Evolutionary conservation across 37 sponge, comb jelly and placozoan species (phyloP).

Genomic region (Halichondria panicea): DNA sequence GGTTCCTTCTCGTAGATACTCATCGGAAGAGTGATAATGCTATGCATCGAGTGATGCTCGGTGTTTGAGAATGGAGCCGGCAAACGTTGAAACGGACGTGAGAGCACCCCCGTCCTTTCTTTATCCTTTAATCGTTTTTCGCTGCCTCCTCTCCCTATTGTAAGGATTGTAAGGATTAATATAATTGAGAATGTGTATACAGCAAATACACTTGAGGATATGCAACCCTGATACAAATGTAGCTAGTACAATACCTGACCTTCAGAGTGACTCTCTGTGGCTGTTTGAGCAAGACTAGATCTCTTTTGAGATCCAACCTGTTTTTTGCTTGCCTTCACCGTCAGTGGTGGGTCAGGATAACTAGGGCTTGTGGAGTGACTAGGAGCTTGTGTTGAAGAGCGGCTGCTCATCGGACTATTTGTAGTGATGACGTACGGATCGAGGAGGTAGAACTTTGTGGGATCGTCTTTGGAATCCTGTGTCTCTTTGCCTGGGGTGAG

Average conservation of each 20-base stretch:
- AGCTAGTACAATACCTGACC: no score
- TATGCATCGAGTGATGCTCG: conserved; percentile 48
- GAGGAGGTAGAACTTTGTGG: conserved; percentile 39
- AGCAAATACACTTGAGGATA: no score
- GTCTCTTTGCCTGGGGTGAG: no score
- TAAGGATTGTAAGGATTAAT: not conserved
- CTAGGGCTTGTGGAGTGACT: no score
- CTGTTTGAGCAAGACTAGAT: not conserved
- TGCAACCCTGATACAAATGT: no score
- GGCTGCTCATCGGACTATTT: not conserved
- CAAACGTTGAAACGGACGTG: conserved; percentile 42
- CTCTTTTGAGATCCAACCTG: not conserved
- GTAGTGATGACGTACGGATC: conserved; percentile 7
- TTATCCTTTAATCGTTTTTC: no score
- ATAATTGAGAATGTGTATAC: no score
- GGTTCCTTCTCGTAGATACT: conserved; percentile 95
- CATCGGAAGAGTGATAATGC: conserved; percentile 47
- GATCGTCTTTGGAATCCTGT: conserved; percentile 36
- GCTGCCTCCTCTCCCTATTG: conserved; percentile 7
- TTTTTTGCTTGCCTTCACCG: not conserved
- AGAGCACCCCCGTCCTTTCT: conserved; percentile 11
- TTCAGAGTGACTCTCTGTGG: not conserved
- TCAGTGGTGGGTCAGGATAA: no score
- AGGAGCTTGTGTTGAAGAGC: no score
- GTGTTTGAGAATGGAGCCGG: conserved; percentile 28